Evolutionary conservation across 2,888 invertebrate species (phyloP), one percentile per base, ranked within the genome.

Genomic region (Athrips mouffetella): DNA sequence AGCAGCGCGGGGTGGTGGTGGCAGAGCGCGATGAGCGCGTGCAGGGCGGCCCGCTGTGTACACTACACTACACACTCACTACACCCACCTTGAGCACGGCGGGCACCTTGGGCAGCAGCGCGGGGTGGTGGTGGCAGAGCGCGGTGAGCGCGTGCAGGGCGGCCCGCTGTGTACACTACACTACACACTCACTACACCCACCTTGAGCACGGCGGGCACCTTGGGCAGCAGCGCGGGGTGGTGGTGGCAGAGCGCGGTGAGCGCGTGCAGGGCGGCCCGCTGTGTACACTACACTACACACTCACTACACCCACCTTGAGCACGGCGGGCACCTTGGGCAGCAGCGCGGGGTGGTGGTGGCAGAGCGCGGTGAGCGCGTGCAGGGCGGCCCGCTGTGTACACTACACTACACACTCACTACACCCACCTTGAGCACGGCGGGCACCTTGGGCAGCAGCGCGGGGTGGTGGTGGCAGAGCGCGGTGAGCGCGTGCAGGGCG

Each of bases 361-460:
- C 97, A 94, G 44, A 98, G 92, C 78, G 97, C 97, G 73, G 99
- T 98, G 69, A 99, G 91, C 50, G 98, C 99, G 67, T 98, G 96
- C 65, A 99, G 91, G 62, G 99, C 91, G 85, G 98, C 96, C 59
- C 97, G 94, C 77, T 96, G 97, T 3, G 96, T 96, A 71, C 95
- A 95, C 25, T 91, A 78, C 73, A 96, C 96, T 69, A 61, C 92
- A 91, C 59, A 92, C 82, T n/a, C n/a, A n/a, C n/a, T n/a, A 30
- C 2, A 33, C 15, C 16, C 8, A 91, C 91, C 90, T 97, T 97
- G 60, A 98, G 91, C 63, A 97, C 93, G 74, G 93, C 94, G 59
- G 96, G 92, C 63, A 98, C 96, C 79, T 97, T 97, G 50, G 94
- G 91, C 90, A 99, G 91, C 64, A 99, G 91, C 47, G 89, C 84